A percentile compares a stretch with the other conserved stretches of the same genome.
Conservation (phyloP, 2,113 vertebrate species). For the Aviceda subcristata region DNA sequence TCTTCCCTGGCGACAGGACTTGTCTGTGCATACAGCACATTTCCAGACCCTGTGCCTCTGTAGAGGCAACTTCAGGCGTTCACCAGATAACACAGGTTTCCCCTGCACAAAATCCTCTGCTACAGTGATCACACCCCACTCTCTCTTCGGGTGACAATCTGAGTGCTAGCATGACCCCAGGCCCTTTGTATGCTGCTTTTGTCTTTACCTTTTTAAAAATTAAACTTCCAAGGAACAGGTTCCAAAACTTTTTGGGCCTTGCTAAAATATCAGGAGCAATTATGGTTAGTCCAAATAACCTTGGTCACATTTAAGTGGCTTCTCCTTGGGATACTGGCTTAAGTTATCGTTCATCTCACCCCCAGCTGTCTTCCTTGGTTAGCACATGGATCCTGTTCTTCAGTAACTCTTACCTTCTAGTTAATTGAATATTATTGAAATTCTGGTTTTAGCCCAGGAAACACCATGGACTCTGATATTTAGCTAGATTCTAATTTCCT, state of each 20-base stretch:
- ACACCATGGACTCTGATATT: slow-evolving; percentile 39
- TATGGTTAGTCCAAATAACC: background rate
- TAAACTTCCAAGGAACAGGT: background rate
- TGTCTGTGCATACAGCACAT: background rate
- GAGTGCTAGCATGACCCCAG: background rate
- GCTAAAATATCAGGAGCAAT: background rate
- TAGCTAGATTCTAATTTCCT: slow-evolving; percentile 44
- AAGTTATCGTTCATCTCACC: slow-evolving; percentile 24
- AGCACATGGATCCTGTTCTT: slow-evolving; percentile 20
- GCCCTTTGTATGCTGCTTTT: background rate
- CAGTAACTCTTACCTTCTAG: slow-evolving; percentile 34
- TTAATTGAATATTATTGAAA: slow-evolving; percentile 34
- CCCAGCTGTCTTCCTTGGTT: background rate
- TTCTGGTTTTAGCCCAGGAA: slow-evolving; percentile 45
- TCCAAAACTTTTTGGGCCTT: background rate
- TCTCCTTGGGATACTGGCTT: background rate
- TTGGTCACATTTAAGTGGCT: background rate
- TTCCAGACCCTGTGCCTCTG: background rate
- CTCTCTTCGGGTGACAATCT: background rate
- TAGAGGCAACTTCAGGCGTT: background rate
- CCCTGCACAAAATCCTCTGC: background rate
- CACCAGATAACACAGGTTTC: background rate
- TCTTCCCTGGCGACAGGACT: background rate
- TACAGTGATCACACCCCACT: background rate
- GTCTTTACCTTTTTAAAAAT: background rate